A percentile compares a stretch with the other conserved stretches of the same genome.
Evolutionary conservation across 2,888 invertebrate genomes (phyloP).

Genomic region (Drosophila atripex): DNA sequence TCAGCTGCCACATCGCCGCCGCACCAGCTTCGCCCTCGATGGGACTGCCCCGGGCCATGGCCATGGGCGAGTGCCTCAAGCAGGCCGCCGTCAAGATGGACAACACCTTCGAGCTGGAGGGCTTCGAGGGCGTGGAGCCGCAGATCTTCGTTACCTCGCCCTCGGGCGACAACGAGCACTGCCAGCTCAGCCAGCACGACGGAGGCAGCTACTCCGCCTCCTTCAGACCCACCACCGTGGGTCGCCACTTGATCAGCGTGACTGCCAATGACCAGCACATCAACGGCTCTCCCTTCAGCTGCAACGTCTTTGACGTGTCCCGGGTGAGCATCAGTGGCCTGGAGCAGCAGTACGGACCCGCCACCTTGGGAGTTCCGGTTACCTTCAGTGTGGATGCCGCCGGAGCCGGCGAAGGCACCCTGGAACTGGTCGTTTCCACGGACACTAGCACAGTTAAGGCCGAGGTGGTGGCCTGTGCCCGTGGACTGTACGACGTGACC

Average conservation of each 20-base stretch:
- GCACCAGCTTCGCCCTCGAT: conserved; percentile 80
- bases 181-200: conserved; percentile 87
- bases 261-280: conserved; percentile 93
- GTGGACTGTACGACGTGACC: conserved; percentile 96
- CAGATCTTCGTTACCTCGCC: conserved; percentile 92
- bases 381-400: conserved; percentile 97
- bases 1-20: conserved; percentile 91
- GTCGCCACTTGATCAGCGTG: conserved; percentile 93
- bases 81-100: conserved; percentile 83
- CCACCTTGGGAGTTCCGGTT: conserved; percentile 90
- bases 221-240: conserved; percentile 94
- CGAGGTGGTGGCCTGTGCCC: conserved; percentile 93
- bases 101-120: conserved; percentile 86
- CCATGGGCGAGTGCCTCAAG: conserved; percentile 82
- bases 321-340: conserved; percentile 90
- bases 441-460: conserved; percentile 95
- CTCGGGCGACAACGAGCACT: conserved; percentile 91
- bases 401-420: conserved; percentile 96
- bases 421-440: conserved; percentile 96
- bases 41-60: conserved; percentile 86
- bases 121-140: conserved; percentile 86
- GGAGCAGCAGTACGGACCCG: conserved; percentile 85
- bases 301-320: conserved; percentile 96
- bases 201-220: conserved; percentile 90
- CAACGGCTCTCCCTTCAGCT: conserved; percentile 95